Evolutionary conservation across 2,797 vertebrate genomes (phyloP).

Genomic region (Streptopelia turtur): DNA sequence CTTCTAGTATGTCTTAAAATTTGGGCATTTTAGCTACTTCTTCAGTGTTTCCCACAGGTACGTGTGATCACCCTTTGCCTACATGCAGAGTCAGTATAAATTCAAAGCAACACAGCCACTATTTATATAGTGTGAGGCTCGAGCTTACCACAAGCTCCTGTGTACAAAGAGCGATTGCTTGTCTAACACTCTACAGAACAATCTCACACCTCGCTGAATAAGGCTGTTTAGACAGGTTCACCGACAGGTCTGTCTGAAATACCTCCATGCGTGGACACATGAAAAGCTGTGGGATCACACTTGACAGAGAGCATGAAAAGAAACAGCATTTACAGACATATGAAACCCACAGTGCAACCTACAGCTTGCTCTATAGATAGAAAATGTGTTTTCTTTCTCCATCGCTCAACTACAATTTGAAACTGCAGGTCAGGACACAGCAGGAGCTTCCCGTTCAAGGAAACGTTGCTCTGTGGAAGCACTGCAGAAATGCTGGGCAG

Average conservation of each 20-base stretch:
- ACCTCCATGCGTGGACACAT: background rate
- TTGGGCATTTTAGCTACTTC: background rate
- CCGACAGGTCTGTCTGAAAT: background rate
- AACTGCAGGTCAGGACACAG: background rate
- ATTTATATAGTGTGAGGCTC: background rate
- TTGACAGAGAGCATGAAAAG: background rate
- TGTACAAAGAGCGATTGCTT: rapidly evolving
- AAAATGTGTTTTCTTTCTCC: background rate
- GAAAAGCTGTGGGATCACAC: background rate
- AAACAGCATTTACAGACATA: rapidly evolving
- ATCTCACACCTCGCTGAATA: background rate
- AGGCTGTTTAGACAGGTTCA: background rate
- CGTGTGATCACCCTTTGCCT: background rate
- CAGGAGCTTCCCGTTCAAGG: background rate
- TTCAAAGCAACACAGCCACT: background rate
- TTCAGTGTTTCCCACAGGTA: background rate
- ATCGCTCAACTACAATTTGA: background rate
- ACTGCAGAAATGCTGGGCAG: background rate
- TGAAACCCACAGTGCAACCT: background rate
- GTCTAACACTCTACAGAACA: background rate
- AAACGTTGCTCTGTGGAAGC: background rate
- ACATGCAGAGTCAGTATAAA: background rate
- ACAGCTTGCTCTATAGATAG: background rate
- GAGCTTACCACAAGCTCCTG: background rate
- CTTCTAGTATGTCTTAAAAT: background rate